Base-by-base conservation (phyloP, 2,797 vertebrate species). In the Schizothorax lantsangensis region DNA sequence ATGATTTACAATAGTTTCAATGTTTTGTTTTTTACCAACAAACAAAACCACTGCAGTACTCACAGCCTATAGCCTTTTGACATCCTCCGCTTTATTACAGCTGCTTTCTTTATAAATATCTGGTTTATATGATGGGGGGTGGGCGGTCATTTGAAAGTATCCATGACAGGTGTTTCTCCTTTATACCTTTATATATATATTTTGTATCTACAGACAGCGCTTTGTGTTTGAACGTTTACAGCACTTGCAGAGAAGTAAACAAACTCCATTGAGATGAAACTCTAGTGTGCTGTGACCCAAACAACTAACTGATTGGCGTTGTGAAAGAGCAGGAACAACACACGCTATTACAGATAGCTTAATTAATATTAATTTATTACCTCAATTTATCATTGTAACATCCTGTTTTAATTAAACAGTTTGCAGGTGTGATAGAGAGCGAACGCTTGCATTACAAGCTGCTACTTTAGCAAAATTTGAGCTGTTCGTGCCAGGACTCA, bases 381-480 rank as follows among this genome's bases (percentile, higher is more conserved):
- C 59, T 77, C 8, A 10, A 40, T 64, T 74, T 23, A 21, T 12
- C 43, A 33, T 52, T 19, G 68, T 36, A 62, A 33, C 26, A 62
- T 38, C 21, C 36, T 38, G 36, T 40, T 57, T 10, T 71, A 57
- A 26, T 77, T 40, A 49, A 84, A 75, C 57, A 47, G 21, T 84
- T 38, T 52, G 15, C 47, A 14, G 1, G 8, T n/a, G 64, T 3
- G 64, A 38, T 17, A 14, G 52, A 83, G 4, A 36, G 33, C 6
- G 10, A 36, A 1, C 5, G 52, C 57, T 71, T 72, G 40, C 66
- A 80, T 72, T 23, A n/a, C 84, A 62, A 23, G 62, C 73, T 68
- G 45, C 73, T 26, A 71, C 54, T 81, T 66, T 40, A 23, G 85
- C 79, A 49, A 74, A 54, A 40, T 86, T 30, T 54, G 54, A 66